Evolutionary conservation across 2,113 vertebrate genomes (phyloP), one percentile per base, ranked within the genome.

Genomic region (Aspiorhynchus laticeps): DNA sequence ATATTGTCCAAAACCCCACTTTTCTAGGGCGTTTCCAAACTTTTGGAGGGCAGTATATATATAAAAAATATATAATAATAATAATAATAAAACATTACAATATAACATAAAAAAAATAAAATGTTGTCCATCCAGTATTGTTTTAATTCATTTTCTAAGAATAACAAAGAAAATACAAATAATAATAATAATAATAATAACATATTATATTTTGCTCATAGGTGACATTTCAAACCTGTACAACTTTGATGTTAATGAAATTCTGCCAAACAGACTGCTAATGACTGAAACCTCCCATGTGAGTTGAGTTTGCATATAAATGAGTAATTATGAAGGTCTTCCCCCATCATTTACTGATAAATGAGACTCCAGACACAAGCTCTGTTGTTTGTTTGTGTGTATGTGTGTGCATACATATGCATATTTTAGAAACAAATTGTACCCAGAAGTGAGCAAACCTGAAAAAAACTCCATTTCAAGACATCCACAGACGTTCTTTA

Each of bases 251-350:
- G 19, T 73, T 73, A 73, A 71, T 71, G 33, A 71, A 38, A 71
- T 11, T 71, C 69, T 38, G 8, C 8, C 69, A 38, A 11, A 73
- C 33, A 73, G 33, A 73, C 33, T 2, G 33, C 33, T 73, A 71
- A 71, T 71, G 69, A 24, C 33, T 24, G 9, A 38, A 38, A 11
- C 69, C 9, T 73, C 69, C 33, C 69, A 24, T 24, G 33, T 38
- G 33, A 38, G 19, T 71, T 24, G 4, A 73, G 5, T 24, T 38
- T 73, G 69, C 69, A 73, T 73, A 73, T 11, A 73, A 73, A 73
- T 73, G 1, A 73, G 36, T 73, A 73, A 38, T 73, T 73, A 73
- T 38, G 33, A 73, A 73, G 69, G 33, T 73, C 19, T 38, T 73
- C 69, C 69, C 33, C 4, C 69, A 38, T 38, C 67, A 38, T 36